These are phyloP conservation scores for Euspilapteryx auroguttella DNA, from an alignment of 2,888 invertebrate species.

Conservation along the genomic window DNA sequence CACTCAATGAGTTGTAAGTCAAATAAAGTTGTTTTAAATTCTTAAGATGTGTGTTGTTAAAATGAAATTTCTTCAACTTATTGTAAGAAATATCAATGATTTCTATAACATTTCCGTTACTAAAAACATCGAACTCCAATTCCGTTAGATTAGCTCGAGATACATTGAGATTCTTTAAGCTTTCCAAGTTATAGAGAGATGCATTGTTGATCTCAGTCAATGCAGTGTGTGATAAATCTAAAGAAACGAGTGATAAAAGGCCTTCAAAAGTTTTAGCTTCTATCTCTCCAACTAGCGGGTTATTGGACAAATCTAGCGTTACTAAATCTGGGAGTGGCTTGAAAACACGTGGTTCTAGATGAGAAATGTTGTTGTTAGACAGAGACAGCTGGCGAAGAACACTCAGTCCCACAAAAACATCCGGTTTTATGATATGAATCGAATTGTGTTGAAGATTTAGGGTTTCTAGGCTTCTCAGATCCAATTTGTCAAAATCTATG, in stretches of 20 bases:
- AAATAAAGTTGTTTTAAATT: too few relatives aligned
- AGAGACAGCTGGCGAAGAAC: conserved; percentile 24
- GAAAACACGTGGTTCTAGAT: conserved; percentile 21
- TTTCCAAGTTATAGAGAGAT: conserved; percentile 25
- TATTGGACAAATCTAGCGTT: conserved; percentile 23
- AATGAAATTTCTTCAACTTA: too few relatives aligned
- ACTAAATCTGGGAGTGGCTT: conserved; percentile 16
- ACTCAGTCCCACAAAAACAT: conserved; percentile 16
- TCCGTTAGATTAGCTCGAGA: conserved; percentile 21
- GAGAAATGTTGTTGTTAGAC: conserved; percentile 25
- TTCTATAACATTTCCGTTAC: conserved; percentile 18
- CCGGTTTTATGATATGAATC: conserved; percentile 17
- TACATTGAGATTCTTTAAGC: conserved; percentile 22
- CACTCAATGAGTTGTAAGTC: too few relatives aligned
- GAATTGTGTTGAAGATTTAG: conserved; percentile 21
- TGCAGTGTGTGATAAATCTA: conserved; percentile 26
- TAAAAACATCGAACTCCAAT: conserved; percentile 24
- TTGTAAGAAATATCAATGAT: conserved; percentile 30
- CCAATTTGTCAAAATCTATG: conserved; percentile 21
- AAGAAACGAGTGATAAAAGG: conserved; percentile 18
- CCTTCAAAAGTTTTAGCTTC: conserved; percentile 24
- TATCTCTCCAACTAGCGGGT: conserved; percentile 21
- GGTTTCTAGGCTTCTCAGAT: conserved; percentile 17
- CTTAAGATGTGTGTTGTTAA: too few relatives aligned
- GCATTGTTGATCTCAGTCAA: conserved; percentile 20